phyloP scores from a whole-genome alignment of 1,140 invertebrate genomes.

The Zaprionus inermis region DNA sequence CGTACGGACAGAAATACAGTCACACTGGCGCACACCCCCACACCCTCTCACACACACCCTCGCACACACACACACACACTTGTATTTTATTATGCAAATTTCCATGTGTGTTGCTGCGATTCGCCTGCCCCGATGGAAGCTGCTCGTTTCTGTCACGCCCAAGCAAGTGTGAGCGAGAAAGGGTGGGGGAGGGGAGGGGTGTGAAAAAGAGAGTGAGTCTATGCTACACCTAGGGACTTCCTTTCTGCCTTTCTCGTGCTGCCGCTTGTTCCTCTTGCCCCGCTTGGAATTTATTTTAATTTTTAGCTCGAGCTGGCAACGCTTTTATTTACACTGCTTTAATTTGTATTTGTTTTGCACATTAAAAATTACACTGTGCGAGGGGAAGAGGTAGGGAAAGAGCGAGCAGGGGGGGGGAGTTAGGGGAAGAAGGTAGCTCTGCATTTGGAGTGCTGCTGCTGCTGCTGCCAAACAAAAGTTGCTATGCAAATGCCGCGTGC shows the following conservation, averaged over 20 bases:
- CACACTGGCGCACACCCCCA: background rate
- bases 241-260: background rate
- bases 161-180: background rate
- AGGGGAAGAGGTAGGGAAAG: background rate
- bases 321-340: conserved; percentile 62
- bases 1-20: background rate
- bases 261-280: background rate
- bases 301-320: conserved; percentile 36
- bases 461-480: conserved; percentile 14
- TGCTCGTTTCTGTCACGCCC: conserved; percentile 26
- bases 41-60: background rate
- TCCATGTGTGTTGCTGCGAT: conserved; percentile 13
- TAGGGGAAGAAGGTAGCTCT: conserved; percentile 4
- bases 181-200: background rate
- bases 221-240: background rate
- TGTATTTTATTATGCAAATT: conserved; percentile 58
- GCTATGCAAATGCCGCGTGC: conserved; percentile 25
- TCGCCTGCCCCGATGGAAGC: conserved; percentile 14
- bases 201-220: background rate
- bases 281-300: conserved; percentile 56
- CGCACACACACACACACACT: background rate
- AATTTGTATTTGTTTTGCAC: conserved; percentile 65
- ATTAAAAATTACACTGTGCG: conserved; percentile 51
- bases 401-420: background rate
- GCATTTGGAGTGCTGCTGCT: conserved; percentile 23